Base-by-base conservation (phyloP, 2,888 invertebrate genomes). In the Melanophora roralis region DNA sequence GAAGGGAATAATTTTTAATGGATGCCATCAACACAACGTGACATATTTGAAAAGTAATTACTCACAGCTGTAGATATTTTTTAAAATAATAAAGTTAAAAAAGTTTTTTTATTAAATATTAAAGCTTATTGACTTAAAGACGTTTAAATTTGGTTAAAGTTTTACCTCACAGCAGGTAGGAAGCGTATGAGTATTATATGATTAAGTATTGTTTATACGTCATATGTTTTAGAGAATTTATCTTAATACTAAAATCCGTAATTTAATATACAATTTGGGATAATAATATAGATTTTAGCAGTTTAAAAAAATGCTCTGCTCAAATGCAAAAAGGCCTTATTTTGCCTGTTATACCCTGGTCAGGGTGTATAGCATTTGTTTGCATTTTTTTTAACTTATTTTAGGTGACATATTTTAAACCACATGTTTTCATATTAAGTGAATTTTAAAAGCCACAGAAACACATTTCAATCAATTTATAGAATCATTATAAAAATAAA, bases 401-500 rank as follows among this genome's bases (percentile, higher is more conserved):
- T 51, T 51, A 49, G 55, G 11, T 47, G 51, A 21, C 51, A 32
- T 11, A 45, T 12, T 32, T 34, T 16, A 34, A 62, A 62, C 51
- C 43, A n/a, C 40, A 71, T 34, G 1, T 0, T 53, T 53, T 40
- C 9, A 49, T 43, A 34, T 43, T 51, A 51, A 53, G 8, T 19
- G 16, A 53, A 5, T 65, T 32, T 32, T 14, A 34, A 60, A 78
- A 79, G 53, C 78, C 78, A 53, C 78, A 79, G 34, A 45, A 79
- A 51, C 64, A 74, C 45, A 79, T 74, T 74, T 74, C 69, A 69
- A 79, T 53, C 74, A 79, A 74, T 74, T 74, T 69, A 69, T 79
- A 51, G 45, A 32, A 74, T 71, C 49, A 32, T 16, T 12, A 45
- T 53, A 21, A 69, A 34, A 57, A 40, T 27, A 55, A 55, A 62